These are phyloP conservation scores for Drosophila rellima DNA, from an alignment of 2,888 invertebrate species.

Conservation along the genomic window DNA sequence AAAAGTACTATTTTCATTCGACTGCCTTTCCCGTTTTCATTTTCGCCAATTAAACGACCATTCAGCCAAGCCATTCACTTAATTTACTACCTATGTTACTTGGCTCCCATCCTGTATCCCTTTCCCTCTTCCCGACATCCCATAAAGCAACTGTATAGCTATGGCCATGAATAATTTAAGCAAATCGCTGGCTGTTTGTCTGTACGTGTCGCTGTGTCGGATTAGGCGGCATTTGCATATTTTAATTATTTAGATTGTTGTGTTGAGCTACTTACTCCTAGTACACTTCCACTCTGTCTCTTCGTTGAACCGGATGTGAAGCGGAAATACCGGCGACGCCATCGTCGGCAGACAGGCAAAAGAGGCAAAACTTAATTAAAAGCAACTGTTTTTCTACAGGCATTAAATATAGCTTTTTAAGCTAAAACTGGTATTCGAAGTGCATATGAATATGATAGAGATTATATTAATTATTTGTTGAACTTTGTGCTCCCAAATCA, in stretches of 20 bases:
- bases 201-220: conserved; percentile 77
- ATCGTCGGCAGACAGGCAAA: conserved; percentile 32
- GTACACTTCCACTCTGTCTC: conserved; percentile 13
- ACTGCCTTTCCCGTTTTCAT: conserved; percentile 25
- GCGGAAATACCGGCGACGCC: conserved; percentile 62
- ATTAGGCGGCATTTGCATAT: conserved; percentile 85
- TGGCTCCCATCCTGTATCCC: not conserved
- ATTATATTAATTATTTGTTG: conserved; percentile 7
- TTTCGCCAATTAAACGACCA: conserved; percentile 59
- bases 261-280: conserved; percentile 70
- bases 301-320: conserved; percentile 41
- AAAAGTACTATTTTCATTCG: conserved; percentile 37
- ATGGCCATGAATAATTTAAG: conserved; percentile 84
- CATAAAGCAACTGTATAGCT: conserved; percentile 46
- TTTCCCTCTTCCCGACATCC: conserved; percentile 1
- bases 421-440: not conserved
- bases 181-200: conserved; percentile 77
- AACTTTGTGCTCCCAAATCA: conserved; percentile 7
- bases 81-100: conserved; percentile 76
- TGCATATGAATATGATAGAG: conserved; percentile 3
- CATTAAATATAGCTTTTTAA: conserved; percentile 13
- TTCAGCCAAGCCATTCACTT: conserved; percentile 77
- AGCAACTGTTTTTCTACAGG: conserved; percentile 48
- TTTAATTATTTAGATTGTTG: conserved; percentile 84
- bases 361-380: conserved; percentile 77